Percentiles rank a stretch among this genome's conserved stretches.
Conservation (phyloP, 2,888 invertebrate species). For the Ptilodon capucinus region DNA sequence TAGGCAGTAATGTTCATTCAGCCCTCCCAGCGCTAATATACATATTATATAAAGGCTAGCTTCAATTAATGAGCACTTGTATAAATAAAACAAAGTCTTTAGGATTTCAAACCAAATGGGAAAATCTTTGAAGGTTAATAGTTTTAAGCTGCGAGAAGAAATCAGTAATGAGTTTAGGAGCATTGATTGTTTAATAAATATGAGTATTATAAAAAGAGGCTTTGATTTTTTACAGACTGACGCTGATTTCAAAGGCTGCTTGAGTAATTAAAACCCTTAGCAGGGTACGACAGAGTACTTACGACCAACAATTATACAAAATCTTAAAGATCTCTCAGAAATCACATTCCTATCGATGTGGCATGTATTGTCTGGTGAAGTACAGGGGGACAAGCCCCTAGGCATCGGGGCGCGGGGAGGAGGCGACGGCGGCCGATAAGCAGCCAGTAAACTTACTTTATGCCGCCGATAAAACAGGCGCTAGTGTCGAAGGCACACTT, state of each 20-base stretch:
- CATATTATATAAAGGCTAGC: constrained; percentile 13
- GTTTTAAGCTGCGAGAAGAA: too few species aligned
- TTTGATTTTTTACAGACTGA: too few species aligned
- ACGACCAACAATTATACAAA: too few species aligned
- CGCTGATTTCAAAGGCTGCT: too few species aligned
- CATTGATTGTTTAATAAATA: too few species aligned
- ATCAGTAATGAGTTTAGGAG: too few species aligned
- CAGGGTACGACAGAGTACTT: too few species aligned
- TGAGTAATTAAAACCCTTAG: too few species aligned
- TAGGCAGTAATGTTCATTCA: constrained; percentile 17
- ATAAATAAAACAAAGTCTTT: too few species aligned
- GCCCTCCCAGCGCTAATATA: constrained; percentile 14
- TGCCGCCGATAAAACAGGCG: constrained; percentile 33
- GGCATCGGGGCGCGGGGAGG: neutral
- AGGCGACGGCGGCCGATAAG: constrained; percentile 39
- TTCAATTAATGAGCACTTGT: constrained; percentile 26
- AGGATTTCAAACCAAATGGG: too few species aligned
- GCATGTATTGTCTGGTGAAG: neutral
- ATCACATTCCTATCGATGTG: neutral
- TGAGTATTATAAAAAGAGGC: too few species aligned
- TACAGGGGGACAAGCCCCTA: neutral
- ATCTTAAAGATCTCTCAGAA: neutral
- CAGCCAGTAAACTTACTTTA: constrained; percentile 42
- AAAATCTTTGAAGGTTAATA: too few species aligned
- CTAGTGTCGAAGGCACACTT: constrained; percentile 3